Conservation (phyloP, 2,113 vertebrate genomes). For the Oophaga pumilio region DNA sequence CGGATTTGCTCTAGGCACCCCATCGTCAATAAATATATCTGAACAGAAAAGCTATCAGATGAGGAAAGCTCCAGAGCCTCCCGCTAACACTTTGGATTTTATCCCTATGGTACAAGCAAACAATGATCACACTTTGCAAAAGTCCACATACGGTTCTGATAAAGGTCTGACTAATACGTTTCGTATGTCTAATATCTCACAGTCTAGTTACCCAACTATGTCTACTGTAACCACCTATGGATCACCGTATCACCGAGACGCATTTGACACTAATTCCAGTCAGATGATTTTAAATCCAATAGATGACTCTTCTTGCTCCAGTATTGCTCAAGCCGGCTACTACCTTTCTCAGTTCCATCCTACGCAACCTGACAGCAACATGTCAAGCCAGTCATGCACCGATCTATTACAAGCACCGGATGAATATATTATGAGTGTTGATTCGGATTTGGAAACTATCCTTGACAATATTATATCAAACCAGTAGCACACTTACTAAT, state of each 20-base stretch:
- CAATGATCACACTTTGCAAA: not conserved
- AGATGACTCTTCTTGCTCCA: not conserved
- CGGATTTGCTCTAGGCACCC: not conserved
- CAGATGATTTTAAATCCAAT: not conserved
- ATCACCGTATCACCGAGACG: not conserved
- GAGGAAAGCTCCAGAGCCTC: not conserved
- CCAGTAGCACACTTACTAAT: not conserved
- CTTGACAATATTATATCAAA: slow-evolving; percentile 24
- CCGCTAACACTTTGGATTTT: not conserved
- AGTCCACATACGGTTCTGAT: not conserved
- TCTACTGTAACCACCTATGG: not conserved
- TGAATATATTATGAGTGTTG: slow-evolving; percentile 26
- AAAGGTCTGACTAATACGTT: not conserved
- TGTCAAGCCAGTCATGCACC: not conserved
- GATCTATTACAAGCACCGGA: not conserved
- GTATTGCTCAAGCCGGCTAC: not conserved
- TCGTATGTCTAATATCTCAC: not conserved
- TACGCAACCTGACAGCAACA: not conserved
- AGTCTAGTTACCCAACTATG: not conserved
- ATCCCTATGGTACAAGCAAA: not conserved
- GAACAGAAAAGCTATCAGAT: not conserved
- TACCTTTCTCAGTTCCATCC: not conserved
- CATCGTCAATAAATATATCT: not conserved
- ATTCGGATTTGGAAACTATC: slow-evolving; percentile 23
- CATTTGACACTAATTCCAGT: not conserved